phyloP scores from a whole-genome alignment of 2,888 invertebrate genomes.

The Drepana falcataria region DNA sequence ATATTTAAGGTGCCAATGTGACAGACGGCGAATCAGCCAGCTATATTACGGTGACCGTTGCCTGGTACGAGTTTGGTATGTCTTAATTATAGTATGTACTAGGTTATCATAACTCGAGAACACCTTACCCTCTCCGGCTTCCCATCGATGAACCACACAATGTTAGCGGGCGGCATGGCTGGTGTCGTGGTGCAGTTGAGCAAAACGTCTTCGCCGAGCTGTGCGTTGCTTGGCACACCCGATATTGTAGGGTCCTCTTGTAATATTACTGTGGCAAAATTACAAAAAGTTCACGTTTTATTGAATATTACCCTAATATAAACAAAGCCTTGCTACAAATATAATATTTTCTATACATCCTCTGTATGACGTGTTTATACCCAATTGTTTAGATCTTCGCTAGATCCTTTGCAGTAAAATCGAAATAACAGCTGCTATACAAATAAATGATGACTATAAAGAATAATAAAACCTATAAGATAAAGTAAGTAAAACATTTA shows the following conservation, averaged over 20 bases:
- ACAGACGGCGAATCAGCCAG: too few relatives aligned
- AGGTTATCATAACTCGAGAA: neutral
- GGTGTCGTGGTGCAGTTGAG: constrained; percentile 62
- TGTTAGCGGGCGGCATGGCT: constrained; percentile 65
- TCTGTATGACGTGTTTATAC: too few relatives aligned
- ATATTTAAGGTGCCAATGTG: too few relatives aligned
- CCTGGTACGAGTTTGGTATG: too few relatives aligned
- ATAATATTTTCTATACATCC: too few relatives aligned
- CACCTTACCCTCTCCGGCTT: constrained; percentile 52
- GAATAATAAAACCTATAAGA: too few relatives aligned
- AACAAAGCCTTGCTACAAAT: too few relatives aligned
- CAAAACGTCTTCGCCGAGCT: constrained; percentile 57
- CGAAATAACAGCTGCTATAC: neutral
- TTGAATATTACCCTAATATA: too few relatives aligned
- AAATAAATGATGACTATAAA: neutral
- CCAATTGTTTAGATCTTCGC: too few relatives aligned
- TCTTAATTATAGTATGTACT: neutral
- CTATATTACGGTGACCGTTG: too few relatives aligned
- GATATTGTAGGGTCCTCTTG: constrained; percentile 57
- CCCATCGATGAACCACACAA: constrained; percentile 66
- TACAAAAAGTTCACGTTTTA: neutral
- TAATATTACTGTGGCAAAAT: constrained; percentile 44
- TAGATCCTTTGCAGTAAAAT: too few relatives aligned
- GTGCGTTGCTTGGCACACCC: constrained; percentile 52
- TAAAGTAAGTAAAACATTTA: too few relatives aligned